phyloP scores from a whole-genome alignment of 2,113 vertebrate species.

The Catagonus wagneri region DNA sequence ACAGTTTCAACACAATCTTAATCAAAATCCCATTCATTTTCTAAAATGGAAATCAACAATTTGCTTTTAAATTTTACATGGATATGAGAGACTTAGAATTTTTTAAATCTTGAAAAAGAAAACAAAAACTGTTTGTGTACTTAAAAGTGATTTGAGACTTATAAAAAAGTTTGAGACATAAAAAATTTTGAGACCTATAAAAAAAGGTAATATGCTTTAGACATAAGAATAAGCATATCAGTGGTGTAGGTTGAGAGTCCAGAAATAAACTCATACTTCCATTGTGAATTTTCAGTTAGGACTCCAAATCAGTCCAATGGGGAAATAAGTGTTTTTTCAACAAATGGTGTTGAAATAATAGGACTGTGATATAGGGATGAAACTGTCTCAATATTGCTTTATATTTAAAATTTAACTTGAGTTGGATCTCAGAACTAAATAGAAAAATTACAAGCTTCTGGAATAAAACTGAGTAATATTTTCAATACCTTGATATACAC shows the following conservation, averaged over 20 bases:
- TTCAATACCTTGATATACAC: not conserved
- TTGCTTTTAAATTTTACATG: not conserved
- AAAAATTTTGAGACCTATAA: not conserved
- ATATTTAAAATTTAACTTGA: not conserved
- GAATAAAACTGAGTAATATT: not conserved
- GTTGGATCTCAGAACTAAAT: not conserved
- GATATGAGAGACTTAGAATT: not conserved
- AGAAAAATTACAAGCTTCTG: not conserved
- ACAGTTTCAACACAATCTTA: not conserved
- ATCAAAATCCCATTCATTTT: not conserved
- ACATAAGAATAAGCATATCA: not conserved
- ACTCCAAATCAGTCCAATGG: not conserved
- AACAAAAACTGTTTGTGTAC: not conserved
- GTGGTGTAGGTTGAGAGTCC: not conserved
- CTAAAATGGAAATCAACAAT: not conserved
- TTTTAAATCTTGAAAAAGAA: not conserved
- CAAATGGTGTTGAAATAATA: not conserved
- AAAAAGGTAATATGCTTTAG: not conserved
- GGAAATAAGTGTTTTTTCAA: not conserved
- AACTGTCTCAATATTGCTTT: not conserved
- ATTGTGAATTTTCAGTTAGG: not conserved
- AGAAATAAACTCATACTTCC: not conserved
- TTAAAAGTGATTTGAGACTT: conserved; percentile 17
- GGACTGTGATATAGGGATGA: not conserved
- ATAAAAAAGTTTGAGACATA: not conserved